Evolutionary conservation across 2,113 vertebrate genomes (phyloP).

Genomic region (Felis chaus): DNA sequence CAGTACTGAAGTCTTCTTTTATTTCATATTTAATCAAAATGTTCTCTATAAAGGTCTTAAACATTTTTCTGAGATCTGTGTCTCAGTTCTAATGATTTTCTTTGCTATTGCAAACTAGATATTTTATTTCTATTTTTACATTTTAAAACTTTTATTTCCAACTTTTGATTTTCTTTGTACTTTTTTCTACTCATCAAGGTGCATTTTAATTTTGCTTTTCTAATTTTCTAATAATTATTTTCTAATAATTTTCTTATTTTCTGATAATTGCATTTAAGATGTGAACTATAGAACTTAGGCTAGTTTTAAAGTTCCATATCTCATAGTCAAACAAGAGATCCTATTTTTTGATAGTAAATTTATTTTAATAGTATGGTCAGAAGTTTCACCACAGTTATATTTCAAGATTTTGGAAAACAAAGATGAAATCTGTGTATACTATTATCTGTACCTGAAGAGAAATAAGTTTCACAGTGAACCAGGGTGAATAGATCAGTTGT

Average conservation of each 20-base stretch:
- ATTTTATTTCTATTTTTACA: slow-evolving; percentile 20
- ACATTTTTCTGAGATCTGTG: slow-evolving; percentile 21
- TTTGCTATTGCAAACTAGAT: neutral
- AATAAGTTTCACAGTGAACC: neutral
- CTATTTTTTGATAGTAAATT: neutral
- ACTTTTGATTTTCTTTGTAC: neutral
- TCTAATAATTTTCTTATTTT: slow-evolving; percentile 35
- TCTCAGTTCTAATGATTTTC: neutral
- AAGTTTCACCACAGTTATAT: neutral
- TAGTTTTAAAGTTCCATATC: neutral
- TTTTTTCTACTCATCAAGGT: neutral
- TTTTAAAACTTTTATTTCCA: neutral
- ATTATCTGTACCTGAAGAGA: neutral
- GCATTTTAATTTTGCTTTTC: neutral
- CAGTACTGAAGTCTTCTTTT: neutral
- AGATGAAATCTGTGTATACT: neutral
- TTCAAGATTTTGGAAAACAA: slow-evolving; percentile 8
- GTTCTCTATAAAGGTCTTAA: neutral
- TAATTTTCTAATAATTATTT: neutral
- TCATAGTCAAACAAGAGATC: neutral
- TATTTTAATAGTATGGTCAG: neutral
- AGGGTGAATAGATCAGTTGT: neutral
- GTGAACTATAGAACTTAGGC: neutral
- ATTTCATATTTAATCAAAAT: neutral
- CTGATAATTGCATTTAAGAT: neutral